Base-by-base conservation (phyloP, 2,113 vertebrate species). In the Zeus faber region DNA sequence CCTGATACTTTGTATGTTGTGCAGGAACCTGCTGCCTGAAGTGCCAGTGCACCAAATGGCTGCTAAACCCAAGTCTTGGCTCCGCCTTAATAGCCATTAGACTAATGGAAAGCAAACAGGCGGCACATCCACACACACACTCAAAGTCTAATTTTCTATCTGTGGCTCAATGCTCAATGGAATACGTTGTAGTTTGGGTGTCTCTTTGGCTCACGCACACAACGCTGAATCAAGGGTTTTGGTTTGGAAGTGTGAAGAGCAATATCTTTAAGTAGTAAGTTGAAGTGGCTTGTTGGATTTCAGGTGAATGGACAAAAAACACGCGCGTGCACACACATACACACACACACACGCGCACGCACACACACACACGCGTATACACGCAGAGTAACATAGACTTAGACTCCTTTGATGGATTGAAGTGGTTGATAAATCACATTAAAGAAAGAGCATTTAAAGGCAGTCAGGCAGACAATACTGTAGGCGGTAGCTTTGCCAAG, bases 391-490 rank as follows among this genome's bases (percentile, higher is more conserved):
- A 11, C 52, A 39, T 24, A 22, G 31, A 47, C 18, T 10, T 7
- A 48, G 22, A 35, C 11, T 13, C 39, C 65, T 29, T 63, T 49
- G 67, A 74, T 74, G 65, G 67, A 84, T 84, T 77, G 58, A 72
- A 82, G 69, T 74, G 76, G 58, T 59, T 58, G 60, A 75, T 78
- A 76, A 85, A 85, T 86, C 70, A 70, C 76, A 79, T 84, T 81
- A 82, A 21, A 16, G 22, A 14, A 20, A 40, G 26, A 67, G 62
- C 62, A 56, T 48, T 61, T 50, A 20, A 53, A 50, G 10, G 18
- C 49, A 50, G 10, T 22, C 49, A 62, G 46, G 49, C 44, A 44
- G 25, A 57, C 49, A 44, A 27, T 16, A 48, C 27, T 35, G 4
- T 22, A 41, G 35, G 33, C 4, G 8, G 55, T 20, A 31, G 39